Conservation (phyloP, 2,113 vertebrate genomes). For the Bettongia penicillata region DNA sequence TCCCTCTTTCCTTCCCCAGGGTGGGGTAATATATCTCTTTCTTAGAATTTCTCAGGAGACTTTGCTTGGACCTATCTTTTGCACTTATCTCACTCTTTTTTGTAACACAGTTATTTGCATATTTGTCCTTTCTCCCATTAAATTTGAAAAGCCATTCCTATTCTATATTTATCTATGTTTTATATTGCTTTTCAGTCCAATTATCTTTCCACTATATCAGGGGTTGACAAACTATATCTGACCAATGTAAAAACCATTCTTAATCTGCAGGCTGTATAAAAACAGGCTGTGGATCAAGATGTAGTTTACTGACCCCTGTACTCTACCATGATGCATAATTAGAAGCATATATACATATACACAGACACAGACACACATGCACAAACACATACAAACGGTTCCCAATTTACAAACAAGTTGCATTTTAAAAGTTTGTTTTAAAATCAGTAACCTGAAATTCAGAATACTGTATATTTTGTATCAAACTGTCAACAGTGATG, state of each 20-base stretch:
- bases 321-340: background rate
- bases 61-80: background rate
- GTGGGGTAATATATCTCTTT: background rate
- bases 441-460: background rate
- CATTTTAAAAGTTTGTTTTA: background rate
- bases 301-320: background rate
- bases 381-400: background rate
- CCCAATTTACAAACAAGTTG: background rate
- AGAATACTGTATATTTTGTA: background rate
- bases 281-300: background rate
- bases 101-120: background rate
- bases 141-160: background rate
- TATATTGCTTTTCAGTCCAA: background rate
- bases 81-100: background rate
- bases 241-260: background rate
- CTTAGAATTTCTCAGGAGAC: background rate
- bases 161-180: background rate
- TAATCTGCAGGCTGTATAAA: background rate
- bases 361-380: background rate
- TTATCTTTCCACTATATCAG: background rate
- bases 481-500: background rate
- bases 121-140: background rate
- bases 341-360: background rate
- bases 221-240: background rate
- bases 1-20: background rate